Conservation (phyloP, 2,797 vertebrate species). For the Erpetoichthys calabaricus region DNA sequence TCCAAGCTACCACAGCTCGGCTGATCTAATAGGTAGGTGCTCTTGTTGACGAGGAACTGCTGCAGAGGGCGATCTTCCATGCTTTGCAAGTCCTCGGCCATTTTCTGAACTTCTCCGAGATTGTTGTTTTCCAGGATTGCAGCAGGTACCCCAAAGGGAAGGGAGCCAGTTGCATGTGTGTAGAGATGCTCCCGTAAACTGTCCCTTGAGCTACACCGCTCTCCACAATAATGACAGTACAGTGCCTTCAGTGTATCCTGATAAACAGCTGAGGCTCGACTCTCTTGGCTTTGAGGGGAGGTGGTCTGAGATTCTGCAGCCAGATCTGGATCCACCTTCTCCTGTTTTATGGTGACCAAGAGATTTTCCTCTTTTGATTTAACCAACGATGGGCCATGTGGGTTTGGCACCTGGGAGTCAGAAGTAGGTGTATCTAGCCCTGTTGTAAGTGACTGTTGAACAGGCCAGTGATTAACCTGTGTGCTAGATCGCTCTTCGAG, state of each 20-base stretch:
- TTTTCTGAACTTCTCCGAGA: conserved; percentile 57
- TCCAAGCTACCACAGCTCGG: conserved; percentile 45
- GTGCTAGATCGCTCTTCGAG: conserved; percentile 26
- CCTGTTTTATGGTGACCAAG: conserved; percentile 65
- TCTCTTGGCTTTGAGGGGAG: conserved; percentile 39
- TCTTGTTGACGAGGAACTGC: conserved; percentile 38
- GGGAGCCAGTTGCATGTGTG: conserved; percentile 63
- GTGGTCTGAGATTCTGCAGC: conserved; percentile 38
- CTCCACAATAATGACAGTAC: conserved; percentile 80
- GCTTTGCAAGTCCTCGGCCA: conserved; percentile 44
- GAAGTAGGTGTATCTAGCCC: conserved; percentile 59
- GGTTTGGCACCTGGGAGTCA: conserved; percentile 42
- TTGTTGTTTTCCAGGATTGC: conserved; percentile 61
- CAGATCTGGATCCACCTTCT: conserved; percentile 59
- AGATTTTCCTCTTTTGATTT: conserved; percentile 45
- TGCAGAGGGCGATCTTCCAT: conserved; percentile 33
- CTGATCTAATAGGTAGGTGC: conserved; percentile 28
- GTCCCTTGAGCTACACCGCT: conserved; percentile 67
- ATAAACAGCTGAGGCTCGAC: conserved; percentile 36
- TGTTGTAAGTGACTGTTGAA: conserved; percentile 62
- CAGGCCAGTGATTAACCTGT: conserved; percentile 46
- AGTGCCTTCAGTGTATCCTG: conserved; percentile 53
- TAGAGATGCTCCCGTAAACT: conserved; percentile 75
- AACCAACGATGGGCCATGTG: conserved; percentile 40
- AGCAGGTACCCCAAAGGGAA: conserved; percentile 51